Conservation (phyloP, 2,113 vertebrate genomes). For the Ascaphus truei region DNA sequence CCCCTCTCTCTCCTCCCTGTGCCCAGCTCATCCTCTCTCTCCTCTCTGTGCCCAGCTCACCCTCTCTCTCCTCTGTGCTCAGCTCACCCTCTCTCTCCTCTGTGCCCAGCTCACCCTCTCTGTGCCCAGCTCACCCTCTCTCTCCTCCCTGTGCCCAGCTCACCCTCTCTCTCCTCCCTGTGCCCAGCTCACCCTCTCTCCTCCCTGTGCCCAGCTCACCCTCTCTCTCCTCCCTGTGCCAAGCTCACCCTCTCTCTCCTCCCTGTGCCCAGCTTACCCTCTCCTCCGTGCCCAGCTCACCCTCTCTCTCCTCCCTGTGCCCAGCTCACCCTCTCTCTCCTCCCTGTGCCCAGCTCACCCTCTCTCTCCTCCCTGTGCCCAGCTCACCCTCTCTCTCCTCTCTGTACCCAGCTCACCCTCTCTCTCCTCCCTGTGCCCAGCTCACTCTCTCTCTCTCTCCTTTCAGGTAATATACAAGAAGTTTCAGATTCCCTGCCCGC, state of each 20-base stretch:
- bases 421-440: background rate
- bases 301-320: background rate
- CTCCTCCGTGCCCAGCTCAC: background rate
- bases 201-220: background rate
- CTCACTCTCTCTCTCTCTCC: background rate
- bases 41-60: background rate
- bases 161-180: fast-evolving
- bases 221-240: fast-evolving
- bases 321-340: background rate
- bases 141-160: fast-evolving
- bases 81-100: background rate
- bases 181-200: too few relatives aligned
- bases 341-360: background rate
- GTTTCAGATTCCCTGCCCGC: slow-evolving; percentile 87
- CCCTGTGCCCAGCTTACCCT: background rate
- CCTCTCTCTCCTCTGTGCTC: background rate
- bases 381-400: too few relatives aligned
- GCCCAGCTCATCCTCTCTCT: too few relatives aligned
- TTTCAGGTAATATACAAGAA: slow-evolving; percentile 94
- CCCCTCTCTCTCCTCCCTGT: too few relatives aligned
- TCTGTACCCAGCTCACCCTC: background rate
- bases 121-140: background rate
- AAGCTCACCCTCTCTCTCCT: background rate
- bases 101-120: too few relatives aligned
- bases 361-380: fast-evolving